Conservation (phyloP, 2,797 vertebrate genomes). For the Chrosomus eos region DNA sequence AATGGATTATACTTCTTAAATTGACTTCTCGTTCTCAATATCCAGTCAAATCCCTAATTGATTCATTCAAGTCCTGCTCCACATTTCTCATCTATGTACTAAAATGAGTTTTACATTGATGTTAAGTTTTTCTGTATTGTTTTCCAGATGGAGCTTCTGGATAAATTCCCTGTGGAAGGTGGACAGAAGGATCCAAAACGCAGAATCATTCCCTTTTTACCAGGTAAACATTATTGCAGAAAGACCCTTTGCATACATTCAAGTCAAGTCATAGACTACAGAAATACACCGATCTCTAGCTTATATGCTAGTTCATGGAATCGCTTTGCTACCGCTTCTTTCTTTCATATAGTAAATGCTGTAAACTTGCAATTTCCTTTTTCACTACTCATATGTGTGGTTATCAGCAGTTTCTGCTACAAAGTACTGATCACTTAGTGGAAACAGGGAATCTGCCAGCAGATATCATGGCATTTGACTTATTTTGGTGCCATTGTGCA, state of each 20-base stretch:
- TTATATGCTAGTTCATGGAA: not conserved
- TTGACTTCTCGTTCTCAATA: not conserved
- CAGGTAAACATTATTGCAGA: conserved; percentile 79
- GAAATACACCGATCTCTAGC: not conserved
- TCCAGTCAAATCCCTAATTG: not conserved
- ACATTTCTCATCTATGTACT: not conserved
- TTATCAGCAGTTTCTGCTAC: too few relatives aligned
- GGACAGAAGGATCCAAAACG: conserved; percentile 99
- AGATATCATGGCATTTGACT: too few relatives aligned
- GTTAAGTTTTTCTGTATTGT: conserved; percentile 42
- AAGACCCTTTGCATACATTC: too few relatives aligned
- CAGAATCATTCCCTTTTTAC: conserved; percentile 96
- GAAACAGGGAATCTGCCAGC: not conserved
- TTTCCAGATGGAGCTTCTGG: conserved; percentile 97
- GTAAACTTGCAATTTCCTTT: not conserved
- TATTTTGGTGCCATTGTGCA: too few relatives aligned
- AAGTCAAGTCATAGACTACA: not conserved
- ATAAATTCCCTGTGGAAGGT: conserved; percentile 98
- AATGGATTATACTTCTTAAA: conserved; percentile 71
- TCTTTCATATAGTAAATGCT: not conserved
- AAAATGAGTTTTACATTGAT: not conserved
- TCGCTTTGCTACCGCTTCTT: not conserved
- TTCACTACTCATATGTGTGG: not conserved
- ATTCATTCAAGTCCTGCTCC: not conserved
- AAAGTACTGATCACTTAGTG: not conserved